Evolutionary conservation across 2,797 vertebrate genomes (phyloP).

Genomic region (Enteromius anoplus): DNA sequence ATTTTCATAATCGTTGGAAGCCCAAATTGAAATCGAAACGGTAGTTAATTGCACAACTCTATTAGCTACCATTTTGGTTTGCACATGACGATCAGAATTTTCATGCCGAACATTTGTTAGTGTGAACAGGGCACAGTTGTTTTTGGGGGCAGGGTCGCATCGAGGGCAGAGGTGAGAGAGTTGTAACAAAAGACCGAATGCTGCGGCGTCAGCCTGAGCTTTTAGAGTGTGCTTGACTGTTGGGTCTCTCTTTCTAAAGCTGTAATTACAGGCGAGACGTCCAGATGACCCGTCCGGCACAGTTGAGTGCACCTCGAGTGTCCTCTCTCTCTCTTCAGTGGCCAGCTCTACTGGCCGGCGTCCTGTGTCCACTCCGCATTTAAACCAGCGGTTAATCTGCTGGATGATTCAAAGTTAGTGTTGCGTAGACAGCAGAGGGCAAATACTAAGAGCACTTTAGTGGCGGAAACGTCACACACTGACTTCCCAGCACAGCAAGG

Average conservation of each 20-base stretch:
- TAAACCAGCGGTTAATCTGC: slow-evolving; percentile 34
- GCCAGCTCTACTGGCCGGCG: background rate
- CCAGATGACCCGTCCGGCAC: background rate
- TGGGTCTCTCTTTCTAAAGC: slow-evolving; percentile 16
- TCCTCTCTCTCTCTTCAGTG: slow-evolving; percentile 29
- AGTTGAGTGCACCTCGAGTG: slow-evolving; percentile 43
- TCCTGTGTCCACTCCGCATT: slow-evolving; percentile 29
- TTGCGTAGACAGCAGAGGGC: slow-evolving; percentile 57
- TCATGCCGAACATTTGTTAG: background rate
- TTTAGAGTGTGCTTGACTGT: slow-evolving; percentile 15
- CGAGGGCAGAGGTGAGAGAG: slow-evolving; percentile 6
- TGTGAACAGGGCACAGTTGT: slow-evolving; percentile 5
- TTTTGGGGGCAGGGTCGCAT: slow-evolving; percentile 28
- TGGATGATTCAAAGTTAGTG: slow-evolving; percentile 37
- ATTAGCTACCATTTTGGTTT: background rate
- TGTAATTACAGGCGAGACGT: slow-evolving; percentile 32
- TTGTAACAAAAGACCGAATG: slow-evolving; percentile 25
- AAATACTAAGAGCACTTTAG: slow-evolving; percentile 22
- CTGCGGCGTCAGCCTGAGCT: background rate
- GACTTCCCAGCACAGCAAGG: background rate
- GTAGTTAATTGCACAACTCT: background rate
- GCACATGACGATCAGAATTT: background rate
- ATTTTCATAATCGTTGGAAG: background rate
- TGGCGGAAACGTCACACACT: slow-evolving; percentile 25
- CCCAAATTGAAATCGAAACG: background rate